A percentile compares a stretch with the other conserved stretches of the same genome.
phyloP scores from a whole-genome alignment of 2,797 vertebrate genomes.

The Pitangus sulphuratus region DNA sequence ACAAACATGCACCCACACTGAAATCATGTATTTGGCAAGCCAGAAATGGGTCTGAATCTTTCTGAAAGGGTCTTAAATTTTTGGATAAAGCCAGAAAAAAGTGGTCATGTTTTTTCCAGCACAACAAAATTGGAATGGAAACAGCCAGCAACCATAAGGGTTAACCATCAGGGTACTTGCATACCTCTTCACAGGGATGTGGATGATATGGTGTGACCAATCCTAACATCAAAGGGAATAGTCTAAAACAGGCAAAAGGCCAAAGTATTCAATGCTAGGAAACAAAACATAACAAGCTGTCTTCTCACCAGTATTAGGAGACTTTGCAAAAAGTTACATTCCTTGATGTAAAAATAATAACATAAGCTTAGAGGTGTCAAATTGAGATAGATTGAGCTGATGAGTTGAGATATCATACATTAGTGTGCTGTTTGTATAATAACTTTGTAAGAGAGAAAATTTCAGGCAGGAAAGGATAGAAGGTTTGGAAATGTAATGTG shows the following conservation, averaged over 20 bases:
- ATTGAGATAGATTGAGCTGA: not conserved
- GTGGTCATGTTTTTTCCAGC: not conserved
- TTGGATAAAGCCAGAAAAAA: not conserved
- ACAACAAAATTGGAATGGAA: not conserved
- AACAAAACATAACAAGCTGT: not conserved
- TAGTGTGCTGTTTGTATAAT: not conserved
- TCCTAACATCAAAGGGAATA: not conserved
- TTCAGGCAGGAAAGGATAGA: not conserved
- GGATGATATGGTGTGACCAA: not conserved
- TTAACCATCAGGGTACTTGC: not conserved
- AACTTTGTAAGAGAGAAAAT: not conserved
- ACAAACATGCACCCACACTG: not conserved
- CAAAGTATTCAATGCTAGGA: not conserved
- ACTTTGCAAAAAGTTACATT: not conserved
- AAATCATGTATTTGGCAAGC: not conserved
- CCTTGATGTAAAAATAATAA: not conserved
- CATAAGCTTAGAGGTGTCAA: not conserved
- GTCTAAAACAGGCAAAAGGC: not conserved
- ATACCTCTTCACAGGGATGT: not conserved
- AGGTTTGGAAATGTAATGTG: not conserved
- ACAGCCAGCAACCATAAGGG: not conserved
- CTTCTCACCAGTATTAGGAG: not conserved
- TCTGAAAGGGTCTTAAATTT: not conserved
- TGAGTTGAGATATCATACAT: not conserved
- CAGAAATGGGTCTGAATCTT: not conserved